Percentiles rank a stretch among this genome's conserved stretches.
These are phyloP conservation scores for Spea multiplicata DNA, from an alignment of 2,113 vertebrate genomes.

Conservation along the genomic window DNA sequence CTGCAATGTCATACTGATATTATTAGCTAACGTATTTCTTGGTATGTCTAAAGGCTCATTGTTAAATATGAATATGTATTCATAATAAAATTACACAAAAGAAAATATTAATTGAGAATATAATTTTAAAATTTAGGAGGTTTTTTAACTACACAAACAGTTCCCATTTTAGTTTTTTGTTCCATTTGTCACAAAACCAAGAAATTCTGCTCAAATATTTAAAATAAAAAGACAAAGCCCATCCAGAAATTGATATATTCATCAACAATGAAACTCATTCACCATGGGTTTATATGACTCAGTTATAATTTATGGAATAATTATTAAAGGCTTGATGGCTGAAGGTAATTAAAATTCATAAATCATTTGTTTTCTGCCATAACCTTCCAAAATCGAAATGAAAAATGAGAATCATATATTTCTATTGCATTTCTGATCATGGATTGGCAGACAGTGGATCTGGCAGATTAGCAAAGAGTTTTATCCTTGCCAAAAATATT, in stretches of 20 bases:
- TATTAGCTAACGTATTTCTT: too few species aligned
- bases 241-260: background rate
- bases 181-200: background rate
- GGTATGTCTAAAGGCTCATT: too few species aligned
- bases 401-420: conserved; percentile 37
- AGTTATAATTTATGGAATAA: conserved; percentile 26
- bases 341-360: conserved; percentile 33
- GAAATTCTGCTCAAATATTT: background rate
- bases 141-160: too few species aligned
- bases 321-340: conserved; percentile 16
- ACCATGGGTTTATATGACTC: background rate
- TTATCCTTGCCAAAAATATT: background rate
- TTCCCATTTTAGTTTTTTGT: too few species aligned
- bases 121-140: too few species aligned
- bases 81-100: too few species aligned
- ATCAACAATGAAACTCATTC: background rate
- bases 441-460: conserved; percentile 28
- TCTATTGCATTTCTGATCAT: conserved; percentile 2
- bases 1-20: too few species aligned
- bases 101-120: too few species aligned
- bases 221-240: background rate
- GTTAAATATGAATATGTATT: too few species aligned
- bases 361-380: conserved; percentile 33
- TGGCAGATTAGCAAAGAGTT: background rate
- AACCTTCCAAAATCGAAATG: conserved; percentile 16